phyloP scores from a whole-genome alignment of 2,113 vertebrate species.

The Tenebrosternarchus preto region DNA sequence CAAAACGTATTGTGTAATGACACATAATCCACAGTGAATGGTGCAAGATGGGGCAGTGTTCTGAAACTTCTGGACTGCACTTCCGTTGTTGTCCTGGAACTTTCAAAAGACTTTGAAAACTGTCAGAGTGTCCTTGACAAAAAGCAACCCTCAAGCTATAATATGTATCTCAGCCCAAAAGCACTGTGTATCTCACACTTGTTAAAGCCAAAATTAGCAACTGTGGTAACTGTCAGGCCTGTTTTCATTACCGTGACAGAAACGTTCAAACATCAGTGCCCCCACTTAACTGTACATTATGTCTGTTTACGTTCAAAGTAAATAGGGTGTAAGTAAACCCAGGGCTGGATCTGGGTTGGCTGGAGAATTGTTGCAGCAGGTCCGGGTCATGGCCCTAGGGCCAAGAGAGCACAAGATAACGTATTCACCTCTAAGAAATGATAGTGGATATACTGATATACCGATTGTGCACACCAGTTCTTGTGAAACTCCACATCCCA shows the following conservation, averaged over 20 bases:
- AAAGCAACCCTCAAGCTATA: neutral
- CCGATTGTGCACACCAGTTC: neutral
- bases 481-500: neutral
- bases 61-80: neutral
- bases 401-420: too few relatives aligned
- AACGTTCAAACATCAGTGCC: neutral
- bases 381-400: too few relatives aligned
- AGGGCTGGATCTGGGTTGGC: neutral
- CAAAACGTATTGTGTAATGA: neutral
- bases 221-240: neutral
- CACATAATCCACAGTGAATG: neutral
- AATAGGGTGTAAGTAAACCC: neutral
- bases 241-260: neutral
- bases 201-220: neutral
- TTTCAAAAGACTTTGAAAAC: slow-evolving; percentile 34
- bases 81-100: slow-evolving; percentile 1
- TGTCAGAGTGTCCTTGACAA: slow-evolving; percentile 6
- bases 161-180: neutral
- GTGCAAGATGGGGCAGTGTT: slow-evolving; percentile 2
- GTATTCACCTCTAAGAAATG: too few relatives aligned
- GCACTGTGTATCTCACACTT: neutral
- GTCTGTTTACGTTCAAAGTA: neutral
- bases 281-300: neutral
- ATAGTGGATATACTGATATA: neutral
- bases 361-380: neutral